Conservation (phyloP, 2,888 invertebrate genomes). For the Acrobasis consociella region DNA sequence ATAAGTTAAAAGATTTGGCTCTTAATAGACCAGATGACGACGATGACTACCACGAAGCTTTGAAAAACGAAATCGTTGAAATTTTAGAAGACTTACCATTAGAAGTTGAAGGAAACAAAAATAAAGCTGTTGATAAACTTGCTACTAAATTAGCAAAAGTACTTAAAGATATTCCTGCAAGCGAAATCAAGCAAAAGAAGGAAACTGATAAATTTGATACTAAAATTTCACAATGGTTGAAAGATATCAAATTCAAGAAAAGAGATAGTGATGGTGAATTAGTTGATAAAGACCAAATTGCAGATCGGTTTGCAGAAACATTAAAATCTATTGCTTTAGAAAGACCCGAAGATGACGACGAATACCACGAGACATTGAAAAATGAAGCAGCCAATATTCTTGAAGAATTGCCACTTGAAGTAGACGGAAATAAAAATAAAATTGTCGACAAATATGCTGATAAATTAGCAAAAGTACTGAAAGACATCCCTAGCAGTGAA, state of each 20-base stretch:
- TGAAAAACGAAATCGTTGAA: constrained; percentile 35
- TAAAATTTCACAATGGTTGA: constrained; percentile 35
- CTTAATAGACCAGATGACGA: constrained; percentile 4
- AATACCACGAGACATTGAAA: constrained; percentile 34
- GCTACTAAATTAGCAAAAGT: constrained; percentile 35
- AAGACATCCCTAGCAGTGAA: constrained; percentile 31
- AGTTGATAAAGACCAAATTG: background rate
- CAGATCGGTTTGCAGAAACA: background rate
- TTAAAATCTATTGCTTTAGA: constrained; percentile 6
- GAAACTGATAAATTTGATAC: constrained; percentile 23
- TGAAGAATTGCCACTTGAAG: constrained; percentile 1
- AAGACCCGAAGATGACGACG: constrained; percentile 10
- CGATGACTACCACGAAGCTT: constrained; percentile 27
- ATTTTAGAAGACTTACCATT: constrained; percentile 1
- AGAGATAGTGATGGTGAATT: constrained; percentile 18
- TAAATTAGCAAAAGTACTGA: constrained; percentile 33
- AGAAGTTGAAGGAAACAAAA: constrained; percentile 1
- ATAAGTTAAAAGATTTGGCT: background rate
- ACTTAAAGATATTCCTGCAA: constrained; percentile 32
- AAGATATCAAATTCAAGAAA: constrained; percentile 32
- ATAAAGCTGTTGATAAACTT: constrained; percentile 25
- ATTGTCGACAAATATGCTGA: constrained; percentile 29
- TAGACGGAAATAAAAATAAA: background rate
- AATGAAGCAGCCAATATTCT: constrained; percentile 28
- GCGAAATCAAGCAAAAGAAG: background rate